A percentile compares a stretch with the other conserved stretches of the same genome.
Conservation (phyloP, 2,113 vertebrate genomes). For the Helogale parvula region DNA sequence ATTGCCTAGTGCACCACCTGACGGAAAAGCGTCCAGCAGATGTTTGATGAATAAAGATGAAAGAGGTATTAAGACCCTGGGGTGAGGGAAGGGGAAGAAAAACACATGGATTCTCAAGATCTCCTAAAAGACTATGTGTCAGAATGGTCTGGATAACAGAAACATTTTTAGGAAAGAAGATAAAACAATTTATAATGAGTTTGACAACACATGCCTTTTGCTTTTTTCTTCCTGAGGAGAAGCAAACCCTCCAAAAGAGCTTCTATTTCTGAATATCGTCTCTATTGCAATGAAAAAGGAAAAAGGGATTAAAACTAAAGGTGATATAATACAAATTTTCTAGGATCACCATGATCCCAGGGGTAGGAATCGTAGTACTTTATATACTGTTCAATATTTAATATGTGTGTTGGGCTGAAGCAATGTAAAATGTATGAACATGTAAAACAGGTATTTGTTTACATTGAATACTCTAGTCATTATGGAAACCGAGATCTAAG, state of each 20-base stretch:
- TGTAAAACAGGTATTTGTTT: background rate
- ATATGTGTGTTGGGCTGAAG: background rate
- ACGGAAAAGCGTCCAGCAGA: background rate
- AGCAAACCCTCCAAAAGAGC: background rate
- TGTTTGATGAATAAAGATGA: background rate
- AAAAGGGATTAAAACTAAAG: background rate
- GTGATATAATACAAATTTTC: background rate
- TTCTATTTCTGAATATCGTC: slow-evolving; percentile 21
- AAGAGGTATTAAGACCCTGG: background rate
- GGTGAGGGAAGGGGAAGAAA: fast-evolving
- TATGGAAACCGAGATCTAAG: background rate
- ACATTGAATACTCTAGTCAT: background rate
- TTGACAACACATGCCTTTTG: background rate
- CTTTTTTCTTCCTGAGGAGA: background rate
- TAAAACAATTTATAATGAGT: background rate
- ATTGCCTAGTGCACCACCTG: background rate
- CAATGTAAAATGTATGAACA: background rate
- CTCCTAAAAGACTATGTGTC: background rate
- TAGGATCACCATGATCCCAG: background rate
- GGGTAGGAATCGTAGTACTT: background rate
- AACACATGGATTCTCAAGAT: background rate
- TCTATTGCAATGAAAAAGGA: background rate
- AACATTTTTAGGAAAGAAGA: background rate
- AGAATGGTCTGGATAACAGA: background rate
- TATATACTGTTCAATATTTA: background rate